phyloP scores from a whole-genome alignment of 2,797 vertebrate species.

The Parauchenoglanis punctatus region DNA sequence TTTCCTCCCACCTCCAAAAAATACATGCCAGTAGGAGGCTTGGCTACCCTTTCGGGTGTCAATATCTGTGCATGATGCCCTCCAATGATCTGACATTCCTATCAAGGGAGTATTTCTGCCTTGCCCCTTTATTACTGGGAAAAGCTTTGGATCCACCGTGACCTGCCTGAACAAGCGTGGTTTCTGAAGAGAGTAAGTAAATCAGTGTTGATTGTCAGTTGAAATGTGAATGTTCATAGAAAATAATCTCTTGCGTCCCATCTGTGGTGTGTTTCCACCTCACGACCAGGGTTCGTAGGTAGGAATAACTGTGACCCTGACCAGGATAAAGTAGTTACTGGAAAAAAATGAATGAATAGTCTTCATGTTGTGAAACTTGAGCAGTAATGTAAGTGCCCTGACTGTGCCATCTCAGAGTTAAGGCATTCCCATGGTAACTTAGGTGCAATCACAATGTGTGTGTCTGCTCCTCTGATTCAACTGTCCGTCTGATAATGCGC shows the following conservation, averaged over 20 bases:
- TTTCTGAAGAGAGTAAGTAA: background rate
- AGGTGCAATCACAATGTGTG: conserved; percentile 11
- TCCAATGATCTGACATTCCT: background rate
- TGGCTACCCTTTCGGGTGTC: background rate
- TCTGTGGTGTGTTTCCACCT: background rate
- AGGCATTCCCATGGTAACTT: conserved; percentile 28
- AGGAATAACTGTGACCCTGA: background rate
- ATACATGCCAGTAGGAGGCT: background rate
- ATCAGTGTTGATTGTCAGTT: background rate
- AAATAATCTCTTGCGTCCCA: background rate
- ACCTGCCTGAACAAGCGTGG: background rate
- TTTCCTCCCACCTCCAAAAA: background rate
- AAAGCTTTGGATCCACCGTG: background rate
- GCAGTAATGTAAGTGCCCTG: conserved; percentile 7
- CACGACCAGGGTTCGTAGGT: background rate
- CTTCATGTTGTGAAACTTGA: conserved; percentile 24
- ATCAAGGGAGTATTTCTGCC: background rate
- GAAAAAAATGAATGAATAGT: background rate
- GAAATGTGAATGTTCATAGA: background rate
- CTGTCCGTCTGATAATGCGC: conserved; percentile 22
- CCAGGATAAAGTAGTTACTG: background rate
- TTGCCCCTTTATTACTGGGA: background rate
- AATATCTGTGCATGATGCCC: background rate
- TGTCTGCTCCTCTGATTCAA: conserved; percentile 23
- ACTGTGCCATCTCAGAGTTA: conserved; percentile 8